Evolutionary conservation across 2,888 invertebrate species (phyloP).

Genomic region (Chalcis sispes): DNA sequence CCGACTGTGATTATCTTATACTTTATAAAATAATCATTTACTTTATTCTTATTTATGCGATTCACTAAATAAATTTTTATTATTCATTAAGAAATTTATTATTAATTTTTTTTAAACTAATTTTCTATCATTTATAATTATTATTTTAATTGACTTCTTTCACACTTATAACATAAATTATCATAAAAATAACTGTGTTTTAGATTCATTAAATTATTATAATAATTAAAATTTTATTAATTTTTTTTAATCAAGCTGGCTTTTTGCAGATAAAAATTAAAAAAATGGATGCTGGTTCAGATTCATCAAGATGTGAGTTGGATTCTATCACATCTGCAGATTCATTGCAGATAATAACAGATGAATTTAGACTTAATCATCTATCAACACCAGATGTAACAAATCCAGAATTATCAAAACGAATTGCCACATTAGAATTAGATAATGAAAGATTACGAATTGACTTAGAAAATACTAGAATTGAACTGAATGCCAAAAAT

Average conservation of each 20-base stretch:
- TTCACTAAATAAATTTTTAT: too few relatives aligned
- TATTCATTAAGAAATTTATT: too few relatives aligned
- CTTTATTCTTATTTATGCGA: too few relatives aligned
- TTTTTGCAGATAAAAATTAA: slow-evolving; percentile 1
- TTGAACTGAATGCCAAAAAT: slow-evolving; percentile 67
- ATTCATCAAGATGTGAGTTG: slow-evolving; percentile 65
- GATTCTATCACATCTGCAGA: slow-evolving; percentile 66
- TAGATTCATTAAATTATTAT: slow-evolving; percentile 7
- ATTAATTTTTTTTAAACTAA: too few relatives aligned
- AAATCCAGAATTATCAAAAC: slow-evolving; percentile 65
- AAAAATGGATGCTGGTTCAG: slow-evolving; percentile 59
- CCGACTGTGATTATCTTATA: too few relatives aligned
- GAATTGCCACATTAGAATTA: slow-evolving; percentile 64
- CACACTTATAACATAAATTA: not conserved
- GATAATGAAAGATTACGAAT: slow-evolving; percentile 67
- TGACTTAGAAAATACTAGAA: slow-evolving; percentile 65
- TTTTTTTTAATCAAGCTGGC: slow-evolving; percentile 25
- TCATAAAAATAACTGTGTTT: too few relatives aligned
- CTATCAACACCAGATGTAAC: slow-evolving; percentile 64
- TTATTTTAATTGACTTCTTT: not conserved
- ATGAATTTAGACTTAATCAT: slow-evolving; percentile 65
- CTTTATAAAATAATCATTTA: too few relatives aligned
- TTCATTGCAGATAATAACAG: slow-evolving; percentile 64
- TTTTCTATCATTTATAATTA: too few relatives aligned
- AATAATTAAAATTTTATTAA: not conserved